A percentile compares a stretch with the other conserved stretches of the same genome.
Evolutionary conservation across 2,797 vertebrate genomes (phyloP).

Genomic region (Fratercula arctica): DNA sequence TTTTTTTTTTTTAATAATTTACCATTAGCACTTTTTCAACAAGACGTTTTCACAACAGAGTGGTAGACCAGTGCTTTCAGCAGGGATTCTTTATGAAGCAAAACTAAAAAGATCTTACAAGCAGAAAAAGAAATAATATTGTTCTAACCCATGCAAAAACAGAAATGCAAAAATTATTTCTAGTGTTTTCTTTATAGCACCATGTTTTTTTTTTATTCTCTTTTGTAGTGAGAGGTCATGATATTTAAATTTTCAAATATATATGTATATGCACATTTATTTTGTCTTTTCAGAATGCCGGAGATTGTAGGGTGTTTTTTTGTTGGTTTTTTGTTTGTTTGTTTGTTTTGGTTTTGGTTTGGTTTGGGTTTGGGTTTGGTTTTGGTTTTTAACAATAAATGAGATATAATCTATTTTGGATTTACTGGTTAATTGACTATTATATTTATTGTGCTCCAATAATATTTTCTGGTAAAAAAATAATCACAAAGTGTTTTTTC

Average conservation of each 20-base stretch:
- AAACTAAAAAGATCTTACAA: not conserved
- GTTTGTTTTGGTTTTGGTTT: too few species aligned
- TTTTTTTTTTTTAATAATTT: not conserved
- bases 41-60: not conserved
- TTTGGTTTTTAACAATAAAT: not conserved
- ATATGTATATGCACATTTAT: not conserved
- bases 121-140: not conserved
- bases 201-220: not conserved
- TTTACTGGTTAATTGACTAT: not conserved
- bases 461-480: not conserved
- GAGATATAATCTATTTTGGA: not conserved
- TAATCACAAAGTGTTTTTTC: not conserved
- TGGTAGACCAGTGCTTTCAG: not conserved
- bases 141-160: not conserved
- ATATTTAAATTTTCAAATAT: not conserved
- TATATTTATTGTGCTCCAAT: not conserved
- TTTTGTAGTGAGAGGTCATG: not conserved
- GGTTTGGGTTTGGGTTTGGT: too few species aligned
- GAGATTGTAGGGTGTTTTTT: not conserved
- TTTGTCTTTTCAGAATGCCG: not conserved
- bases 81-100: not conserved
- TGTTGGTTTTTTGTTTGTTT: too few species aligned
- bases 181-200: not conserved
- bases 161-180: not conserved
- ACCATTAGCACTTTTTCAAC: not conserved